phyloP scores from a whole-genome alignment of 2,888 invertebrate genomes.

The Oxycera nigricornis region DNA sequence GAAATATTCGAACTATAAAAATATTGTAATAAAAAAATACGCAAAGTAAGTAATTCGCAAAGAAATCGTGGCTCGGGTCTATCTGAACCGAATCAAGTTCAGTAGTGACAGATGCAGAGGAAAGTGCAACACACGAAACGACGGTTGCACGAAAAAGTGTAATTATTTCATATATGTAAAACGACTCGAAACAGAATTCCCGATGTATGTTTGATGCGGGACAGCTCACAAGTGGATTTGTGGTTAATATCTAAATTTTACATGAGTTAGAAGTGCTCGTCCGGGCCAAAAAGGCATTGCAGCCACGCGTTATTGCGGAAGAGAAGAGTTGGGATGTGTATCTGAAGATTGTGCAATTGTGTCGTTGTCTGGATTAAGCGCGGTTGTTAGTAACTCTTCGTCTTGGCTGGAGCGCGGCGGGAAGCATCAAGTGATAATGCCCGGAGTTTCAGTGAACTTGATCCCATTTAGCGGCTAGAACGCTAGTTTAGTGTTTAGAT shows the following conservation, averaged over 20 bases:
- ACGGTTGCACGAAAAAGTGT: neutral
- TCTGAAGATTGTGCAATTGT: slow-evolving; percentile 19
- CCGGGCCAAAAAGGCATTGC: neutral
- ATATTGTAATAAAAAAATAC: too few relatives aligned
- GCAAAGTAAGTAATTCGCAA: neutral
- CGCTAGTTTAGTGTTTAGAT: neutral
- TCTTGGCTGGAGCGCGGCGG: neutral
- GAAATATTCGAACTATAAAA: too few relatives aligned
- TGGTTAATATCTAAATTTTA: slow-evolving; percentile 20
- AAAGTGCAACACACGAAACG: neutral
- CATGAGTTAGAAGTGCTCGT: slow-evolving; percentile 23
- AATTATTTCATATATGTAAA: neutral
- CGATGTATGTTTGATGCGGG: neutral
- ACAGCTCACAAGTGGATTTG: neutral
- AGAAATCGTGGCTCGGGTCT: neutral
- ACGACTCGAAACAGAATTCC: neutral
- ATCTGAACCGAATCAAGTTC: neutral
- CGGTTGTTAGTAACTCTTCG: neutral
- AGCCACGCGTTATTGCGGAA: neutral
- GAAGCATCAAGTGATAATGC: neutral
- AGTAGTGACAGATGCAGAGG: neutral
- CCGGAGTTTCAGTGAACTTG: slow-evolving; percentile 25
- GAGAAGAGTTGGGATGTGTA: slow-evolving; percentile 19
- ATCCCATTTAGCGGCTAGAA: neutral
- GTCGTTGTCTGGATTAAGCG: neutral